Evolutionary conservation across 1,140 invertebrate species (phyloP).

Genomic region (Olivierus martensii): DNA sequence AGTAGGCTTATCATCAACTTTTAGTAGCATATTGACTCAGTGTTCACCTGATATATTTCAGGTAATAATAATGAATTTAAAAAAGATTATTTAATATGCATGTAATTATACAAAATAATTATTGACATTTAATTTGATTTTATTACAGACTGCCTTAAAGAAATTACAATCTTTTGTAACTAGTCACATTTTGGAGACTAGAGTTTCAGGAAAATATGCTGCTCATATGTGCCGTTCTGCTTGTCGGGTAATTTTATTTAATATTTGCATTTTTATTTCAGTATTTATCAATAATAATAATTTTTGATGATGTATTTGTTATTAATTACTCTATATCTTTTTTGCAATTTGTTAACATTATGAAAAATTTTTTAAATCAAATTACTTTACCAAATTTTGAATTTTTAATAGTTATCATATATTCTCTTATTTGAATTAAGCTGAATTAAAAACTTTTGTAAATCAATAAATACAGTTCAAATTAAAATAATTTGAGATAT

Average conservation of each 20-base stretch:
- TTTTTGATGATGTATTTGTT: no score
- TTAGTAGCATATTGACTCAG: conserved; percentile 48
- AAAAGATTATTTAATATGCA: conserved; percentile 24
- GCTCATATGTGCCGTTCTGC: conserved; percentile 53
- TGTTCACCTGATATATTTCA: conserved; percentile 43
- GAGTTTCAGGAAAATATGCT: conserved; percentile 61
- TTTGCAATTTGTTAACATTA: no score
- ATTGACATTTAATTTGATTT: conserved; percentile 11
- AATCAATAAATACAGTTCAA: no score
- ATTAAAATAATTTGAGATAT: conserved; percentile 5
- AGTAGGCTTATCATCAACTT: conserved; percentile 49
- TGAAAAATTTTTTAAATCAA: no score
- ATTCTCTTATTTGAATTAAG: no score
- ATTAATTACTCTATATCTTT: no score
- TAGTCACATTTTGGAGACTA: conserved; percentile 58
- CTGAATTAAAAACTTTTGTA: no score
- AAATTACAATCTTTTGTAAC: conserved; percentile 59
- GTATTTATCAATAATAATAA: not conserved
- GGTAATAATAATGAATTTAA: conserved; percentile 22
- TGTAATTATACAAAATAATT: not conserved
- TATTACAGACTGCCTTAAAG: conserved; percentile 49
- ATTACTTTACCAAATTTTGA: conserved; percentile 10
- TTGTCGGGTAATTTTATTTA: conserved; percentile 41
- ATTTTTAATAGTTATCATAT: no score
- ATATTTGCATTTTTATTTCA: not conserved